Evolutionary conservation across 2,888 invertebrate species (phyloP), one percentile per base, ranked within the genome.

Genomic region (Amblyjoppa fuscipennis): DNA sequence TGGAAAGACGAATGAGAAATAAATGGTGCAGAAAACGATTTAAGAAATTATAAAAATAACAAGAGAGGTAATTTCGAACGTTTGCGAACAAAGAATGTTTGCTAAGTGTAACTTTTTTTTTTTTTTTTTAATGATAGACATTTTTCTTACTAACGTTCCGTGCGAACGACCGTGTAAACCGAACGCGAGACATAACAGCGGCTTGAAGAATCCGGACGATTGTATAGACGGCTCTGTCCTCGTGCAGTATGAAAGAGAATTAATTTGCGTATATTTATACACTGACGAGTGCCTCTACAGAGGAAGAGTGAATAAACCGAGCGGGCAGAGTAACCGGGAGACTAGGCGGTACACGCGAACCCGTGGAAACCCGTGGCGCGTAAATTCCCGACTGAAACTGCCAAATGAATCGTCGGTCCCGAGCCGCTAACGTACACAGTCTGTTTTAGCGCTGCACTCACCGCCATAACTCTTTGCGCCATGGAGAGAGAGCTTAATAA

Each of bases 401-500:
- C 70, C 83, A 75, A 83, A 83, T 83, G 83, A 83, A 83, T 86
- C 80, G 83, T 81, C 69, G 75, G 75, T 34, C 64, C 31, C 69
- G 25, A 28, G 59, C 49, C 56, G 69, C 53, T 51, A 81, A 73
- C 76, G 59, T 13, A 64, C 74, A 68, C 28, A 49, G 31, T 76
- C 71, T 66, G 71, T 76, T 85, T 56, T 71, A 82, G 61, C 66
- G 66, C 75, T 49, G 45, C 45, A 49, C 45, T 49, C 45, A 49
- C 45, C 45, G 85, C 82, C 78, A 85, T 85, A 85, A 85, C 77
- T 85, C 80, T 81, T 66, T 64, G 73, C 76, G 45, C 20, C 53
- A 68, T 28, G 25, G 59, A 73, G 80, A 79, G 82, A 76, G 80
- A 77, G 80, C 79, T 85, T 80, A 85, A 86, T 81, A 83, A 86